Percentiles rank a stretch among this genome's conserved stretches.
phyloP scores from a whole-genome alignment of 2,797 vertebrate genomes.

The Pygocentrus nattereri region DNA sequence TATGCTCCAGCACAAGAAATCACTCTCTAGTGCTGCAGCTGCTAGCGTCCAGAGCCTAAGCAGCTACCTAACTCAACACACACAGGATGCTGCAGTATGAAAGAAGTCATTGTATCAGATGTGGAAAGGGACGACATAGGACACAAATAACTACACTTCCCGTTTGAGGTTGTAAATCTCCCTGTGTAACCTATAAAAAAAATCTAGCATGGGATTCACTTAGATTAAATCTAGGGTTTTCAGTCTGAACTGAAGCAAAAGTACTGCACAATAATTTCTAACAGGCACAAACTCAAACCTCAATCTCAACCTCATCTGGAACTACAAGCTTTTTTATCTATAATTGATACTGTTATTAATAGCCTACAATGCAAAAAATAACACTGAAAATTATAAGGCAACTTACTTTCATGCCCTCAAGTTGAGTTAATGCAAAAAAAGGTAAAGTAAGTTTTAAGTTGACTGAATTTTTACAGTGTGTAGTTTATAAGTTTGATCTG shows the following conservation, averaged over 20 bases:
- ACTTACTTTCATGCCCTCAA: no score
- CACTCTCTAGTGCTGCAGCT: not conserved
- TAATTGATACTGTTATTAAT: no score
- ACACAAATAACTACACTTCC: slow-evolving; percentile 12
- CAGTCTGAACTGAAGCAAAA: not conserved
- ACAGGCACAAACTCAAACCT: not conserved
- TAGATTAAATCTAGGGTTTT: not conserved
- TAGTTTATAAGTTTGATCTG: no score
- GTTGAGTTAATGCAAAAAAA: no score
- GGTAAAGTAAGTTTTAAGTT: no score
- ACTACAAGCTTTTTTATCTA: no score
- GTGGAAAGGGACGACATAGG: not conserved
- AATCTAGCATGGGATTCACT: not conserved
- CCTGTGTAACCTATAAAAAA: not conserved
- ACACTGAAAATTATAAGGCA: no score
- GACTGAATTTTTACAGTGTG: no score
- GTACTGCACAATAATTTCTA: not conserved
- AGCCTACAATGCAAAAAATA: no score
- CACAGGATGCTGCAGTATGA: slow-evolving; percentile 16
- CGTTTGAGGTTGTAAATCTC: not conserved
- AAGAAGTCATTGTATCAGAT: slow-evolving; percentile 1
- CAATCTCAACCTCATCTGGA: not conserved
- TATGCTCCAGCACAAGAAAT: not conserved
- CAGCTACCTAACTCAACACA: not conserved
- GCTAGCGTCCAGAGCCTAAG: not conserved